Conservation (phyloP, 2,113 vertebrate genomes). For the Menura novaehollandiae region DNA sequence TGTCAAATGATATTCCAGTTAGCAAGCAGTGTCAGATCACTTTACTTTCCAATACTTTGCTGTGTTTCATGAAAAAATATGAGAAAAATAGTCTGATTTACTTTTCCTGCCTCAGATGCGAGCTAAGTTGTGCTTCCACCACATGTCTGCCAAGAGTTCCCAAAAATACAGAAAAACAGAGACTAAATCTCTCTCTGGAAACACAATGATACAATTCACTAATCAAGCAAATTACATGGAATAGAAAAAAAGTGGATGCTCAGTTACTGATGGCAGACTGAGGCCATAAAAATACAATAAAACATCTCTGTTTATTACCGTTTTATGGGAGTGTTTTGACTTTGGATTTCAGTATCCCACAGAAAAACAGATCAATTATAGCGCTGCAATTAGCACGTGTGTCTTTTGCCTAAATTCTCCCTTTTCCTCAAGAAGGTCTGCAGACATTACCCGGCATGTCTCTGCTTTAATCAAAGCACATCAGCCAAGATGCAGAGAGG, state of each 20-base stretch:
- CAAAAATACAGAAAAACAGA: background rate
- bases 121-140: background rate
- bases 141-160: background rate
- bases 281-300: background rate
- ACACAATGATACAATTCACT: background rate
- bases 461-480: background rate
- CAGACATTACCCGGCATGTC: accelerated
- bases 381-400: background rate
- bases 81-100: background rate
- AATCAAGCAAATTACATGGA: conserved; percentile 21
- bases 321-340: conserved; percentile 32
- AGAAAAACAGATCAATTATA: background rate
- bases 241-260: background rate
- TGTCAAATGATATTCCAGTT: background rate
- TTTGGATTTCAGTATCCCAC: background rate
- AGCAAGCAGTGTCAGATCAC: background rate
- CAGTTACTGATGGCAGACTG: background rate
- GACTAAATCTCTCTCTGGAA: background rate
- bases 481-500: background rate
- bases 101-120: background rate
- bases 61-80: background rate
- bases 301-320: background rate
- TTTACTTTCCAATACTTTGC: background rate
- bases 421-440: background rate
- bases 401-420: background rate